These are phyloP conservation scores for Samia ricini DNA, from an alignment of 1,140 invertebrate species.

Conservation along the genomic window DNA sequence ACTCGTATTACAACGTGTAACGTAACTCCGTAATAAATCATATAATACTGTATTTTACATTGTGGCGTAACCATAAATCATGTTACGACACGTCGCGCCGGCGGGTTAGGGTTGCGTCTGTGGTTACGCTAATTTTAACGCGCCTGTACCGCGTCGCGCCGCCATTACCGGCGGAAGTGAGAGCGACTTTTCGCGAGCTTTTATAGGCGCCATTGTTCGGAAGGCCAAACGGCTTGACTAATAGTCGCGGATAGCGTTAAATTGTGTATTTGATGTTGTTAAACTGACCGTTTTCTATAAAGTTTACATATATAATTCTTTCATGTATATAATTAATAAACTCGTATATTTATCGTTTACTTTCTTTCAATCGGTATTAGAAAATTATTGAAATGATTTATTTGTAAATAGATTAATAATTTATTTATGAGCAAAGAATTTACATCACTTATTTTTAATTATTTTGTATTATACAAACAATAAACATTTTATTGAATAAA, in stretches of 20 bases:
- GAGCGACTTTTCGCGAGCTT: conserved; percentile 48
- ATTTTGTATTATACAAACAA: no score
- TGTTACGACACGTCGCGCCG: conserved; percentile 15
- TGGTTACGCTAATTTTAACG: conserved; percentile 38
- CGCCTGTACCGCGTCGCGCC: conserved; percentile 12
- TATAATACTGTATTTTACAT: conserved; percentile 12
- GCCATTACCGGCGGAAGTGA: conserved; percentile 68
- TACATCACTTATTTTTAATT: no score
- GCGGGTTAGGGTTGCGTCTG: conserved; percentile 25
- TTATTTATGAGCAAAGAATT: no score
- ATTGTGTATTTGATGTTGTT: no score
- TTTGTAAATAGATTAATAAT: no score
- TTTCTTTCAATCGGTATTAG: no score
- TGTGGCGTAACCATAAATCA: conserved; percentile 36
- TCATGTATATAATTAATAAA: no score
- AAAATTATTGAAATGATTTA: no score
- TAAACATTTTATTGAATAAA: no score
- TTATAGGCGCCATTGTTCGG: conserved; percentile 31
- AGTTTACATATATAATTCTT: neutral
- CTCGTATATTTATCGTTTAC: no score
- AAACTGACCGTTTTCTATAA: neutral
- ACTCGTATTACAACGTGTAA: neutral
- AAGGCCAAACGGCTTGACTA: conserved; percentile 18
- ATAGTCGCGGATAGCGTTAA: neutral
- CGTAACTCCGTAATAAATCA: conserved; percentile 3